Evolutionary conservation across 1,140 invertebrate species (phyloP).

Genomic region (Portunus trituberculatus): DNA sequence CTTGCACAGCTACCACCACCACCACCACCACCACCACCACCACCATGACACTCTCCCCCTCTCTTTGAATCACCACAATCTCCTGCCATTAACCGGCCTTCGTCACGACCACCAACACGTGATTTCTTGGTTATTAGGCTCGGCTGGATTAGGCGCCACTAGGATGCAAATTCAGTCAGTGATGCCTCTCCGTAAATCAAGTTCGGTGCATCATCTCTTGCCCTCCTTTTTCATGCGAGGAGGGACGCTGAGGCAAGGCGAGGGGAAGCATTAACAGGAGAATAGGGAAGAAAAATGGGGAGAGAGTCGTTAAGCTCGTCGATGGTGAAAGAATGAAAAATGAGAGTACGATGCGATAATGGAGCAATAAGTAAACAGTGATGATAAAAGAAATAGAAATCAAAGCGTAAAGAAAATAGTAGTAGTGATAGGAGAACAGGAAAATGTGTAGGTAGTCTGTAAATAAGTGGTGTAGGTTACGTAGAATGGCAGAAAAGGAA

Average conservation of each 20-base stretch:
- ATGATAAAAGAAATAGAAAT: not conserved
- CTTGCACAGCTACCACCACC: not conserved
- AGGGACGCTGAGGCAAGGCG: not conserved
- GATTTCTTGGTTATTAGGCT: not conserved
- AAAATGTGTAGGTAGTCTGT: not conserved
- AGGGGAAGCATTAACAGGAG: not conserved
- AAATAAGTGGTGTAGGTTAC: too few species aligned
- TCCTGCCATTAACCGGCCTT: too few species aligned
- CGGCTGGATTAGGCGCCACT: not conserved
- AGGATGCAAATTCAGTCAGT: not conserved
- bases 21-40: not conserved
- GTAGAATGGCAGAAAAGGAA: not conserved
- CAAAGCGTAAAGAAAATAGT: too few species aligned
- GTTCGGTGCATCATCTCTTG: not conserved
- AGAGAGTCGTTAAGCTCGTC: not conserved
- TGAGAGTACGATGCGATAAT: not conserved
- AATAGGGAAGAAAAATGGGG: not conserved
- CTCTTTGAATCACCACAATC: not conserved
- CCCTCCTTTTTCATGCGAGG: not conserved
- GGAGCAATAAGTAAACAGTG: not conserved
- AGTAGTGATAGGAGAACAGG: not conserved
- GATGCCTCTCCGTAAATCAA: not conserved
- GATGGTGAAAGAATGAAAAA: not conserved
- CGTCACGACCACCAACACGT: slow-evolving; percentile 21
- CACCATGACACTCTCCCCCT: not conserved